Base-by-base conservation (phyloP, 1,140 invertebrate genomes). In the Eriosoma lanigerum region DNA sequence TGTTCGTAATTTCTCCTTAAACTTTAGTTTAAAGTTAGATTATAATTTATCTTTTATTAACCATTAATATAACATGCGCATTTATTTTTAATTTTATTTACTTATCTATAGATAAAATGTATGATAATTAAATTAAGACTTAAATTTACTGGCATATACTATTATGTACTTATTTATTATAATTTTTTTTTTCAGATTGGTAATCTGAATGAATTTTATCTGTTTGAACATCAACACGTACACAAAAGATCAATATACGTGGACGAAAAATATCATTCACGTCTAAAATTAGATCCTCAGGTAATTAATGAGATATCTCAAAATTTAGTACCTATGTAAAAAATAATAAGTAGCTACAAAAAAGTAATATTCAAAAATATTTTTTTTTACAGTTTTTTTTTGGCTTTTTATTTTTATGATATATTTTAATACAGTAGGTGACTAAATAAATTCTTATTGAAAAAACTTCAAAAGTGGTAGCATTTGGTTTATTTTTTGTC, bases 181-280 rank as follows among this genome's bases (percentile, higher is more conserved):
- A 8, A 12, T 15, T 9, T 54, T 56, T 56, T 54, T 3, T 76
- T 76, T 12, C 21, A 76, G 72, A 76, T 76, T 76, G 72, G 72
- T 3, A 76, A 52, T 13, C 72, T 76, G 12, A 24, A 76, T 58
- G 50, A 58, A 44, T 76, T 76, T 24, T 76, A 56, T 44, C n/a
- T 76, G 5, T 76, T 76, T 44, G 72, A 76, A 76, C 72, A 76
- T 58, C 50, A 54, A 44, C 72, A 76, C 21, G 72, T 76, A 10
- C 72, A 58, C 21, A 76, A 76, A 17, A 32, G 72, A 58, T 76
- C 72, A 76, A 24, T 76, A 24, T 44, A 58, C 21, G 19, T 58
- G 2, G 72, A 76, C 15, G 72, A 76, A 58, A 76, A 76, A 19
- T 76, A 76, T 21, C 52, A 76, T 46, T 76, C 29, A 38, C 29